Percentiles rank a stretch among this genome's conserved stretches.
These are phyloP conservation scores for Eueides isabella DNA, from an alignment of 1,140 invertebrate genomes.

Conservation along the genomic window DNA sequence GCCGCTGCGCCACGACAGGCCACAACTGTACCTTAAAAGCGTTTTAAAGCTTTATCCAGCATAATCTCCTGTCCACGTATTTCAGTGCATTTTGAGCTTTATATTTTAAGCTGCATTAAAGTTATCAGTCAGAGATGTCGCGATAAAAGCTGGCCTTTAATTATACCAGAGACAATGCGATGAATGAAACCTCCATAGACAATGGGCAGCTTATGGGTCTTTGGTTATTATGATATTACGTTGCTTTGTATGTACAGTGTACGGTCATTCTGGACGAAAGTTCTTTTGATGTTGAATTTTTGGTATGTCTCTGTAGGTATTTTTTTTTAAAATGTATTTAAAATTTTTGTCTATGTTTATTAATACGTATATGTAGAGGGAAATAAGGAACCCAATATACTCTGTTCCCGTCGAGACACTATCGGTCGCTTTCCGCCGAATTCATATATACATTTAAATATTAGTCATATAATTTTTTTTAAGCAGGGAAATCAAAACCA, in stretches of 20 bases:
- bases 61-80: neutral
- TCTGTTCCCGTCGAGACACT: no score
- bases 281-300: constrained; percentile 3
- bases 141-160: constrained; percentile 20
- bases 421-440: no score
- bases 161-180: constrained; percentile 19
- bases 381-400: no score
- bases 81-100: constrained; percentile 7
- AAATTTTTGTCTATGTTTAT: no score
- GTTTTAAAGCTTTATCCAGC: neutral
- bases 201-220: constrained; percentile 22
- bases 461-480: no score
- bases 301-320: neutral
- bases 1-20: neutral
- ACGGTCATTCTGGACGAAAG: neutral
- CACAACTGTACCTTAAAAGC: neutral
- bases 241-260: neutral
- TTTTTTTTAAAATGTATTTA: no score
- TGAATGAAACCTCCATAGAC: constrained; percentile 4
- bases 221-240: constrained; percentile 13
- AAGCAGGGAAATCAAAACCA: no score
- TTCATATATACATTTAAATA: no score
- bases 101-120: constrained; percentile 7
- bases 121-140: constrained; percentile 18
- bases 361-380: no score